These are phyloP conservation scores for Noctilio leporinus DNA, from an alignment of 2,113 vertebrate species.

Conservation along the genomic window DNA sequence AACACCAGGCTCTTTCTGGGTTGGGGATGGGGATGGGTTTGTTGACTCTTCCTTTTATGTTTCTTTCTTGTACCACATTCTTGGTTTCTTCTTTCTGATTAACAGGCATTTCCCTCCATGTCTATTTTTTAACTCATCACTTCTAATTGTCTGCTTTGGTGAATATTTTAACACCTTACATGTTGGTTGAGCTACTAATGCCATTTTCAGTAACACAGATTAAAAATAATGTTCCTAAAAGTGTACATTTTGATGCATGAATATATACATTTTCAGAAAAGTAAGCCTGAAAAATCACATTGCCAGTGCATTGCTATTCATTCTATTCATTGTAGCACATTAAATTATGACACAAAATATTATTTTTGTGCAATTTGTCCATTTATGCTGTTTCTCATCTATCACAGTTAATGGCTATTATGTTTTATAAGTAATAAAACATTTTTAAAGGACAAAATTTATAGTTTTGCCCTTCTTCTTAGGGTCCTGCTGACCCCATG, in stretches of 20 bases:
- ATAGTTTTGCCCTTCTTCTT: neutral
- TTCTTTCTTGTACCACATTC: neutral
- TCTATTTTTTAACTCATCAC: neutral
- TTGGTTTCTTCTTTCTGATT: neutral
- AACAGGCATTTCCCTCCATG: neutral
- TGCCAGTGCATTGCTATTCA: neutral
- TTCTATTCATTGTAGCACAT: neutral
- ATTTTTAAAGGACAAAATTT: neutral
- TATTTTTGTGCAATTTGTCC: neutral
- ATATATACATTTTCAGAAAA: neutral
- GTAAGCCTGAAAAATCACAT: neutral
- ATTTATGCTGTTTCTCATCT: neutral
- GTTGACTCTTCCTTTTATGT: neutral
- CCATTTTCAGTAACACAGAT: neutral
- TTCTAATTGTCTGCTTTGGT: neutral
- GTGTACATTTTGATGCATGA: neutral
- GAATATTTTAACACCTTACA: neutral
- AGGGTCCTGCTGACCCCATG: neutral
- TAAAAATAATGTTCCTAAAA: neutral
- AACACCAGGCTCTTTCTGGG: neutral
- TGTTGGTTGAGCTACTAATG: neutral
- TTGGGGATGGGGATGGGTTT: neutral
- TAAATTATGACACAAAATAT: neutral
- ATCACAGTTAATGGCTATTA: neutral
- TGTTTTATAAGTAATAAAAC: neutral